Conservation (phyloP, 2,888 invertebrate genomes). For the Leucoptera coffeella region DNA sequence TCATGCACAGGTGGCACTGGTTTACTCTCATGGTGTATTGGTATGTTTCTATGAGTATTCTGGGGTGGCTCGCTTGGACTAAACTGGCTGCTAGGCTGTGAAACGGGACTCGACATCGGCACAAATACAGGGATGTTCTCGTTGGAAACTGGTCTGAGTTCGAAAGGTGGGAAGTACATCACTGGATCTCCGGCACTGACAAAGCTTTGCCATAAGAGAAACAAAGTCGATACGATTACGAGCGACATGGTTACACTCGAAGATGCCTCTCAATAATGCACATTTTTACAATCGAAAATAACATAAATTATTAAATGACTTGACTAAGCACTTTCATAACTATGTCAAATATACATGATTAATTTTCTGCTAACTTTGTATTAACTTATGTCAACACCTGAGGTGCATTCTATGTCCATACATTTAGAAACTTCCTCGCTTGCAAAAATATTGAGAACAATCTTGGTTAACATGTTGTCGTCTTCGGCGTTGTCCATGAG, state of each 20-base stretch:
- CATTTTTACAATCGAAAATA: too few relatives aligned
- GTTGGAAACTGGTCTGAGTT: conserved; percentile 12
- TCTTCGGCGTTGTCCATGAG: conserved; percentile 34
- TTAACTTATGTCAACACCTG: conserved; percentile 42
- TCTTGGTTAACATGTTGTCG: conserved; percentile 28
- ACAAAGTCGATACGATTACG: too few relatives aligned
- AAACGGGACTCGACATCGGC: too few relatives aligned
- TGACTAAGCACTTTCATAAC: too few relatives aligned
- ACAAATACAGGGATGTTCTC: conserved; percentile 4
- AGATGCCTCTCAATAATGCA: too few relatives aligned
- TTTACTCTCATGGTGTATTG: too few relatives aligned
- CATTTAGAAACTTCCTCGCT: conserved; percentile 40
- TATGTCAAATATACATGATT: too few relatives aligned
- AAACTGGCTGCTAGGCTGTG: background rate
- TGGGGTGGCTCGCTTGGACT: background rate
- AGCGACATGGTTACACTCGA: too few relatives aligned
- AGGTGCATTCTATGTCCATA: conserved; percentile 39
- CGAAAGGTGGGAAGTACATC: conserved; percentile 15
- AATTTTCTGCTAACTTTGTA: too few relatives aligned
- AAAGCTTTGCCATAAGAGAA: background rate
- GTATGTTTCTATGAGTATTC: too few relatives aligned
- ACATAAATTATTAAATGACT: too few relatives aligned
- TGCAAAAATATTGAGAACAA: conserved; percentile 29
- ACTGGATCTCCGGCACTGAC: conserved; percentile 3
- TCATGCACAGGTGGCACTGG: background rate